These are phyloP conservation scores for Drosophila sturtevanti DNA, from an alignment of 1,140 invertebrate species.

Conservation along the genomic window DNA sequence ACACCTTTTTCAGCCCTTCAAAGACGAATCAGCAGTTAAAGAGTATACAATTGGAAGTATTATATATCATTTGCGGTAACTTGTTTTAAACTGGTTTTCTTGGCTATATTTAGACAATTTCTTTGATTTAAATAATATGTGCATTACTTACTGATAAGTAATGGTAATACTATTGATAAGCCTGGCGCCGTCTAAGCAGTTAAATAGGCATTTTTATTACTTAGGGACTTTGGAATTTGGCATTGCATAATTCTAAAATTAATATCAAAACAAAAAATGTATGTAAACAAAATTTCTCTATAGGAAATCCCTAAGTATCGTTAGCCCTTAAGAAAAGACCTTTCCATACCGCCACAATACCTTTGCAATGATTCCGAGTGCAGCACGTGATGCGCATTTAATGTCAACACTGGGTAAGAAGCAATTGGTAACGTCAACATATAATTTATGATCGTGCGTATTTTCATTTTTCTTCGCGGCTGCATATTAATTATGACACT, in stretches of 20 bases:
- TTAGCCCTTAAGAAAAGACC: constrained; percentile 1
- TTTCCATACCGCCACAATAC: constrained; percentile 10
- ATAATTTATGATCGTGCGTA: constrained; percentile 52
- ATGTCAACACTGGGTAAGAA: constrained; percentile 52
- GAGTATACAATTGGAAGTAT: not conserved
- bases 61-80: not conserved
- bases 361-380: constrained; percentile 16
- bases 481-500: constrained; percentile 72
- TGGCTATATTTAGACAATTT: constrained; percentile 73
- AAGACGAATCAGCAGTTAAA: not conserved
- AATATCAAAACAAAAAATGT: constrained; percentile 1
- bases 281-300: constrained; percentile 6
- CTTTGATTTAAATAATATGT: constrained; percentile 74
- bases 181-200: constrained; percentile 59
- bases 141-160: constrained; percentile 42
- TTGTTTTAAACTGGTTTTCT: not conserved
- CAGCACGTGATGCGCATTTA: constrained; percentile 71
- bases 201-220: constrained; percentile 71
- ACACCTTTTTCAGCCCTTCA: too few species aligned
- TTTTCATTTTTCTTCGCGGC: constrained; percentile 20
- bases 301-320: constrained; percentile 40
- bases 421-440: constrained; percentile 35
- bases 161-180: constrained; percentile 61
- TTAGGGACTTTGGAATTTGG: constrained; percentile 54
- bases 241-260: constrained; percentile 67